Evolutionary conservation across 2,888 invertebrate genomes (phyloP), one percentile per base, ranked within the genome.

Genomic region (Eurytoma californica): DNA sequence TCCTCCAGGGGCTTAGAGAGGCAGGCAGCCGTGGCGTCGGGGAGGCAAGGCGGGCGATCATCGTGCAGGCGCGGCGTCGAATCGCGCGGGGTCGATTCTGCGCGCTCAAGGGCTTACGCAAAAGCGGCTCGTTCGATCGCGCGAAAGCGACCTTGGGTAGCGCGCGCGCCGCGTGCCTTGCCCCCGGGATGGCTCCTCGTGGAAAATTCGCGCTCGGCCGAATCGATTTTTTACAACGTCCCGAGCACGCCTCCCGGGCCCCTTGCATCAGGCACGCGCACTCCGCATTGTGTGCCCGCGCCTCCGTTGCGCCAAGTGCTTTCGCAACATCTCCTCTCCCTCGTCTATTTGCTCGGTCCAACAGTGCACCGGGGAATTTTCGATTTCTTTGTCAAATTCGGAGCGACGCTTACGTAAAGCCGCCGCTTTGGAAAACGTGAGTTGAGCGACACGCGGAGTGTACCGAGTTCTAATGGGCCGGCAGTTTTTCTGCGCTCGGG

Each of bases 291-390:
- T 30, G 24, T n/a, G 20, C n/a, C 49, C 51, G 58, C n/a, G 58
- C 60, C 28, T 60, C 9, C 28, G 3, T 60, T 60, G 60, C 24
- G 14, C 16, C 30, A 69, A 39, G 30, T 14, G 39, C 63, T 76
- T 76, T 76, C 76, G 69, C 24, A 76, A 76, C 68, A 28, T 57
- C 16, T 47, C 57, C 57, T 39, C 39, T 39, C 39, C 20, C 28
- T 9, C n/a, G 5, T 20, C 28, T 28, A 12, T 60, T 20, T 24
- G 28, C 14, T 13, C 51, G 66, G 2, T 49, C 57, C 18, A 28
- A 16, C 67, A 2, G 24, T 24, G 24, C 24, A 24, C 24, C 24
- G 16, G 28, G 18, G n/a, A 12, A 60, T 60, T 60, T 24, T 60
- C 60, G 60, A 60, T 60, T 60, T 13, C 65, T 65, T 65, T 67